Percentiles rank a stretch among this genome's conserved stretches.
These are phyloP conservation scores for Atta colombica DNA, from an alignment of 1,140 invertebrate genomes.

Conservation along the genomic window DNA sequence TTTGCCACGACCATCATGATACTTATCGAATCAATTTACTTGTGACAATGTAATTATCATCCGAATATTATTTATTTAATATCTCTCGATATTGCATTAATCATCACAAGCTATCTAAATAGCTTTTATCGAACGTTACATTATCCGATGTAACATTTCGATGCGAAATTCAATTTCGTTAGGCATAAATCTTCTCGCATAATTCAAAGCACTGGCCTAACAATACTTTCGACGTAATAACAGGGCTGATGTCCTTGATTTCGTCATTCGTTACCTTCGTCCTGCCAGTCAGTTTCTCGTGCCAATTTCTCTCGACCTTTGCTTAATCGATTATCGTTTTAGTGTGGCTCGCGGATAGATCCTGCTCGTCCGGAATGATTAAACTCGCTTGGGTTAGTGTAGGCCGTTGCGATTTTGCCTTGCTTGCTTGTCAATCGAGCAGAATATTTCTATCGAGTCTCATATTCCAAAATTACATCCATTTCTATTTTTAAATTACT, in stretches of 20 bases:
- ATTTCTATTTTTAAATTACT: slow-evolving; percentile 17
- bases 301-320: slow-evolving; percentile 56
- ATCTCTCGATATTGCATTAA: not conserved
- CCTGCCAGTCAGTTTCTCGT: slow-evolving; percentile 48
- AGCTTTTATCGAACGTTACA: not conserved
- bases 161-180: not conserved
- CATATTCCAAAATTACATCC: not conserved
- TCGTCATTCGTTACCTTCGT: slow-evolving; percentile 52
- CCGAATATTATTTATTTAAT: not conserved
- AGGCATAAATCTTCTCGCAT: slow-evolving; percentile 5
- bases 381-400: slow-evolving; percentile 20
- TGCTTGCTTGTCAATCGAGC: not conserved
- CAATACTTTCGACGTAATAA: slow-evolving; percentile 29
- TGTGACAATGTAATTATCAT: not conserved
- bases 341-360: slow-evolving; percentile 42
- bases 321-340: slow-evolving; percentile 55
- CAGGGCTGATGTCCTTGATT: slow-evolving; percentile 49
- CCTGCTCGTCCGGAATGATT: slow-evolving; percentile 45
- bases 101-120: slow-evolving; percentile 3
- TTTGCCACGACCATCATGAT: not conserved
- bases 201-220: slow-evolving; percentile 12
- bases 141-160: slow-evolving; percentile 18
- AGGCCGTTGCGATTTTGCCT: not conserved
- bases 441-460: not conserved
- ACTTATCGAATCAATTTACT: not conserved